Base-by-base conservation (phyloP, 2,113 vertebrate genomes). In the Pygoscelis adeliae region DNA sequence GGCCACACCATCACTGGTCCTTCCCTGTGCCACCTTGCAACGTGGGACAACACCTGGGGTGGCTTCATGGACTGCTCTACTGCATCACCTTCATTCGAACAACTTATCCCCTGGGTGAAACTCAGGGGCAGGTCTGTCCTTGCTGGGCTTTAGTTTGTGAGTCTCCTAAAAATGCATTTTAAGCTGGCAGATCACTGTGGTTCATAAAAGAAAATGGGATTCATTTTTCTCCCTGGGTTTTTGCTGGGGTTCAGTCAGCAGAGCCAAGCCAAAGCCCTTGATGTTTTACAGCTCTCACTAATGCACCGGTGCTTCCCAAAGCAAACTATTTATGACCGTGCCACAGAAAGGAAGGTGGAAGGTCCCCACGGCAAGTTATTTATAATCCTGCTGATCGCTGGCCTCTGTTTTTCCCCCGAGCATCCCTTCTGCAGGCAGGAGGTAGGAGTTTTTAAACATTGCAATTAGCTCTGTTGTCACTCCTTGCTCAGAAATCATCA, bases 241-340 rank as follows among this genome's bases (percentile, higher is more conserved):
- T 29, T 44, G 59, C 81, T 70, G 69, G 77, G 63, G 30, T 59
- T 55, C 69, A 63, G 89, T 22, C 52, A 23, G 50, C 82, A 53
- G 77, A 1, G 4, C 72, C 47, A 71, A 87, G 67, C 66, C 74
- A 30, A 32, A 89, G 80, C 63, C 72, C 53, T 26, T 5, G 18
- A 53, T 65, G 86, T 66, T 96, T 89, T 84, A 84, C 40, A 70
- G 76, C 83, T 53, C 87, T 87, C 76, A 6, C 77, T 92, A 91
- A 91, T 81, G 94, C 92, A 65, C 58, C 1, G 15, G 91, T 73
- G 76, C 91, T 95, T 83, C 93, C 94, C 93, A 69, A 32, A 88
- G 91, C 59, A 38, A 79, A n/a, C 46, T 22, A 81, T 91, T 96
- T 89, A 66, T 4, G 27, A 5, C 49, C 3, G 0, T 50, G 59